Evolutionary conservation across 2,888 invertebrate species (phyloP).

Genomic region (Celastrina argiolus): DNA sequence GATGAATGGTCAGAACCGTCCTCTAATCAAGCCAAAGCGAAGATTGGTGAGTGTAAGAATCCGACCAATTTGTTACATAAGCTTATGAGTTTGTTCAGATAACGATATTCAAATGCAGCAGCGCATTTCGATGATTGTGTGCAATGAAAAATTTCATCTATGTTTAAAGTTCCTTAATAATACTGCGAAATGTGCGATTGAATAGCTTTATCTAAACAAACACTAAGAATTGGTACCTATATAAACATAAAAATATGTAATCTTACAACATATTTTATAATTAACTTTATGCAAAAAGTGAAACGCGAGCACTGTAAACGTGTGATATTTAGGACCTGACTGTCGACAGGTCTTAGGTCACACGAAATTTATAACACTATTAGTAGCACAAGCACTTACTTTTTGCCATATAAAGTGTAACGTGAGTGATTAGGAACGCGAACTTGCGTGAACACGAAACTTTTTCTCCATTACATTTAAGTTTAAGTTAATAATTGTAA

Average conservation of each 20-base stretch:
- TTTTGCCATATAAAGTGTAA: constrained; percentile 2
- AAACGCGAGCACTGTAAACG: not conserved
- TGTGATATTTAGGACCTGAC: not conserved
- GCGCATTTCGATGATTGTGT: no score
- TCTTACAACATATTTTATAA: not conserved
- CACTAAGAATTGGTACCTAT: not conserved
- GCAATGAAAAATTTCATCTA: no score
- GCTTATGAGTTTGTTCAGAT: constrained; percentile 20
- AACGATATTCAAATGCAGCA: not conserved
- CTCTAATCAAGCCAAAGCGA: constrained; percentile 99
- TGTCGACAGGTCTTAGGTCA: constrained; percentile 4
- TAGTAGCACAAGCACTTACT: not conserved
- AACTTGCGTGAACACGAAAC: not conserved
- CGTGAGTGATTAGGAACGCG: not conserved
- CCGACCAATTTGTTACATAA: constrained; percentile 65
- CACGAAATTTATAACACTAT: constrained; percentile 6
- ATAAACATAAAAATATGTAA: not conserved
- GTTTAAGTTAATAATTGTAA: no score
- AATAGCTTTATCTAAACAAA: not conserved
- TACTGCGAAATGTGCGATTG: no score
- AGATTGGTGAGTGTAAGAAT: constrained; percentile 95
- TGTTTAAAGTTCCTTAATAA: no score
- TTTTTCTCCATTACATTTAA: no score
- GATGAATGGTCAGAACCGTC: constrained; percentile 99
- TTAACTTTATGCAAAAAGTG: constrained; percentile 4